Evolutionary conservation across 2,797 vertebrate species (phyloP).

Genomic region (Neomorphus geoffroyi): DNA sequence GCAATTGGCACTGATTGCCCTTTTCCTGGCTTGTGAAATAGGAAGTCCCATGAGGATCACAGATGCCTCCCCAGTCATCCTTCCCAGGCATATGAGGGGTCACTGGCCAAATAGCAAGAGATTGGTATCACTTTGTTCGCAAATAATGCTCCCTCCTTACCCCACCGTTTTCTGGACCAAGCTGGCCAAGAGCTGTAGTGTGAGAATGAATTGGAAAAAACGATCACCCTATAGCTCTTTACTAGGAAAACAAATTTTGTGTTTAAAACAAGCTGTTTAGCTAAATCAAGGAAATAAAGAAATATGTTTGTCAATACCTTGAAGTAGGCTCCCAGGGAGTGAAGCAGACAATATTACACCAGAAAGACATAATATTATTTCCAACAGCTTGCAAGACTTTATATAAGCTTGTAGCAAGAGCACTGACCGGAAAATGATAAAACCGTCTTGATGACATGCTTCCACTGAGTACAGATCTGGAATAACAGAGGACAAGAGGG

Average conservation of each 20-base stretch:
- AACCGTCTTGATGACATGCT: not conserved
- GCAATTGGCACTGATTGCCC: not conserved
- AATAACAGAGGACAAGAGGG: not conserved
- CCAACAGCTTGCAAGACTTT: not conserved
- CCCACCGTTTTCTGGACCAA: not conserved
- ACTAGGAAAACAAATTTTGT: not conserved
- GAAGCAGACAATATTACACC: accelerated
- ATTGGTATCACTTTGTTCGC: not conserved
- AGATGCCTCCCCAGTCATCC: not conserved
- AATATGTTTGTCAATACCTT: not conserved
- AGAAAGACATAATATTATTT: not conserved
- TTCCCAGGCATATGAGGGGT: not conserved
- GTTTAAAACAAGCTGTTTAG: not conserved
- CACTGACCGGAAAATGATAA: not conserved
- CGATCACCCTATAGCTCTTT: not conserved
- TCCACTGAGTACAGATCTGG: not conserved
- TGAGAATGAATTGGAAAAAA: not conserved
- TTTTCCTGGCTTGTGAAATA: not conserved
- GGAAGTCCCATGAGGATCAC: not conserved
- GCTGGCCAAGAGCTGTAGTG: not conserved
- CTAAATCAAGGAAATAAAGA: not conserved
- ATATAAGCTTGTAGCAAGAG: not conserved
- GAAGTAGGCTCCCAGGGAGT: not conserved
- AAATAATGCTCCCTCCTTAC: not conserved
- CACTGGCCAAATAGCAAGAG: not conserved